Percentiles rank a stretch among this genome's conserved stretches.
Evolutionary conservation across 2,888 invertebrate species (phyloP).

Genomic region (Maniola hyperantus): DNA sequence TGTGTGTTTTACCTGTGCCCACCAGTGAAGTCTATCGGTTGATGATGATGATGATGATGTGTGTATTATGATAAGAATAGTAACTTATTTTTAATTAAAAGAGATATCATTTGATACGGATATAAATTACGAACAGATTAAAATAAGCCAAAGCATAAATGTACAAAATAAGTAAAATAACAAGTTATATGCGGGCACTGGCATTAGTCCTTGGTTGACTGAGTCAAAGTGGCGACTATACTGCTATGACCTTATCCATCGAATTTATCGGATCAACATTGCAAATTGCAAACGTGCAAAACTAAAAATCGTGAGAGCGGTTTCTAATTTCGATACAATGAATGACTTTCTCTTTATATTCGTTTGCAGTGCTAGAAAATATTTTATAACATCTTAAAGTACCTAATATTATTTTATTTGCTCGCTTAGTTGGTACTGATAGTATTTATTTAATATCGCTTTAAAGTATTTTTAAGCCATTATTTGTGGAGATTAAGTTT

Average conservation of each 20-base stretch:
- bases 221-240: constrained; percentile 35
- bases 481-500: no score
- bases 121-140: constrained; percentile 4
- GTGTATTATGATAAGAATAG: background rate
- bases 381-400: background rate
- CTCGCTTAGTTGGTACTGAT: background rate
- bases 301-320: constrained; percentile 9
- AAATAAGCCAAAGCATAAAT: constrained; percentile 22
- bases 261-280: constrained; percentile 13
- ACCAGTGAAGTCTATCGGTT: no score
- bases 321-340: constrained; percentile 3
- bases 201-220: constrained; percentile 34
- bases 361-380: no score
- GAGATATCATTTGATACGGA: background rate
- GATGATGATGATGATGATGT: no score
- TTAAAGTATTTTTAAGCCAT: no score
- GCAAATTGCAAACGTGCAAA: constrained; percentile 9
- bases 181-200: constrained; percentile 31
- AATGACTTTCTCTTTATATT: background rate
- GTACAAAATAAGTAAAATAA: constrained; percentile 31
- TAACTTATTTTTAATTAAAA: background rate
- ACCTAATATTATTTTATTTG: background rate
- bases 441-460: background rate
- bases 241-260: constrained; percentile 26
- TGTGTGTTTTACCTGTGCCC: no score